A percentile compares a stretch with the other conserved stretches of the same genome.
Evolutionary conservation across 2,888 invertebrate species (phyloP).

Genomic region (Aphrophora alni): DNA sequence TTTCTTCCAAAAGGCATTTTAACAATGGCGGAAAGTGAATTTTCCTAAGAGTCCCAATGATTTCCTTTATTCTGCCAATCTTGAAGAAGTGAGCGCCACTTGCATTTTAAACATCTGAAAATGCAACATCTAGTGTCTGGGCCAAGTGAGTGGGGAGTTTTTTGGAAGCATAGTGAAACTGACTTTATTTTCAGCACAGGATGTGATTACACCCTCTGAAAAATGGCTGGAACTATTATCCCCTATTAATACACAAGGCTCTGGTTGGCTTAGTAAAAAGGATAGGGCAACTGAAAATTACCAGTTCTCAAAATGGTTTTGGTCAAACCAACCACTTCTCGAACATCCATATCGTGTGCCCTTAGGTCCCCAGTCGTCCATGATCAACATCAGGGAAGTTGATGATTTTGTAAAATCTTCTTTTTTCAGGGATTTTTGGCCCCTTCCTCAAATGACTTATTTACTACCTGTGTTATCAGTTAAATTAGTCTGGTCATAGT

Average conservation of each 20-base stretch:
- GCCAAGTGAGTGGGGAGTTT: too few relatives aligned
- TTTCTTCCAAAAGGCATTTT: too few relatives aligned
- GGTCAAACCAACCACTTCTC: slow-evolving; percentile 16
- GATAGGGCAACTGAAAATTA: background rate
- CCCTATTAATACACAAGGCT: background rate
- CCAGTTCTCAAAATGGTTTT: background rate
- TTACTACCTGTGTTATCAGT: slow-evolving; percentile 31
- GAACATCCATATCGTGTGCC: background rate
- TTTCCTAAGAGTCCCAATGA: too few relatives aligned
- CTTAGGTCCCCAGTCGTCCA: background rate
- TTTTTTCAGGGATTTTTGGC: background rate
- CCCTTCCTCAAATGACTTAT: slow-evolving; percentile 16
- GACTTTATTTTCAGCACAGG: background rate
- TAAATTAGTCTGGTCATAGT: slow-evolving; percentile 36
- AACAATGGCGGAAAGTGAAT: too few relatives aligned
- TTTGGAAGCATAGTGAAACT: too few relatives aligned
- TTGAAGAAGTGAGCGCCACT: too few relatives aligned
- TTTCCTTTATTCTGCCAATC: too few relatives aligned
- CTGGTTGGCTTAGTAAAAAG: background rate
- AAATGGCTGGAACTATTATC: background rate
- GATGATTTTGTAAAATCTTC: too few relatives aligned
- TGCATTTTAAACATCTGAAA: too few relatives aligned
- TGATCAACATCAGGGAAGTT: background rate
- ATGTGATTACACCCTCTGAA: background rate
- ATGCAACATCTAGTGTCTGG: too few relatives aligned